A percentile compares a stretch with the other conserved stretches of the same genome.
phyloP scores from a whole-genome alignment of 2,797 vertebrate species.

The Sphenopsis melanotis region DNA sequence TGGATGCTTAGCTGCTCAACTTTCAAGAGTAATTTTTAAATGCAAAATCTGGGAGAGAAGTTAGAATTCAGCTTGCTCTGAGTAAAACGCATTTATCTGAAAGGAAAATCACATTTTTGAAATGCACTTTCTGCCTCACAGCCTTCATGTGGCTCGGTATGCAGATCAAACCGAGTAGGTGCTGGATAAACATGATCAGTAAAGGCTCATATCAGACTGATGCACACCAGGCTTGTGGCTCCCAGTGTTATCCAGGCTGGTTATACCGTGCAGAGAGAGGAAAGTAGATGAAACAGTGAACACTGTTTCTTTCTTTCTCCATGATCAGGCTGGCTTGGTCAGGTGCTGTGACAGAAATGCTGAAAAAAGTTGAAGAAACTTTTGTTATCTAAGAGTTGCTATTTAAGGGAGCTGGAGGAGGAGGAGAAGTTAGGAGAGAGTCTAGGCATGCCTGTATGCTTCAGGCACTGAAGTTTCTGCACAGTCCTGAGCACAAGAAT shows the following conservation, averaged over 20 bases:
- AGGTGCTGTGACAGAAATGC: not conserved
- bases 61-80: slow-evolving; percentile 49
- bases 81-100: slow-evolving; percentile 39
- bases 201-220: slow-evolving; percentile 24
- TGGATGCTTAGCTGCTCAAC: slow-evolving; percentile 46
- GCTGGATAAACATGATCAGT: slow-evolving; percentile 51
- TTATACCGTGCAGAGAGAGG: slow-evolving; percentile 29
- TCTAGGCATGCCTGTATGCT: not conserved
- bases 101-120: slow-evolving; percentile 60
- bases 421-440: not conserved
- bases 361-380: slow-evolving; percentile 35
- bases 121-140: slow-evolving; percentile 64
- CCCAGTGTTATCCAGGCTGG: slow-evolving; percentile 18
- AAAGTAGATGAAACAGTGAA: slow-evolving; percentile 23
- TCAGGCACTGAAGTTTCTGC: not conserved
- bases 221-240: slow-evolving; percentile 43
- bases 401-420: not conserved
- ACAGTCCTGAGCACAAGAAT: not conserved
- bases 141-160: slow-evolving; percentile 8
- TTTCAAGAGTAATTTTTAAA: slow-evolving; percentile 58
- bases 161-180: slow-evolving; percentile 42
- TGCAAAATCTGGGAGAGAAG: slow-evolving; percentile 30
- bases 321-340: not conserved
- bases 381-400: not conserved
- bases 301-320: not conserved